Percentiles rank a stretch among this genome's conserved stretches.
Conservation (phyloP, 2,113 vertebrate genomes). For the Cryptomyrus ogoouensis region DNA sequence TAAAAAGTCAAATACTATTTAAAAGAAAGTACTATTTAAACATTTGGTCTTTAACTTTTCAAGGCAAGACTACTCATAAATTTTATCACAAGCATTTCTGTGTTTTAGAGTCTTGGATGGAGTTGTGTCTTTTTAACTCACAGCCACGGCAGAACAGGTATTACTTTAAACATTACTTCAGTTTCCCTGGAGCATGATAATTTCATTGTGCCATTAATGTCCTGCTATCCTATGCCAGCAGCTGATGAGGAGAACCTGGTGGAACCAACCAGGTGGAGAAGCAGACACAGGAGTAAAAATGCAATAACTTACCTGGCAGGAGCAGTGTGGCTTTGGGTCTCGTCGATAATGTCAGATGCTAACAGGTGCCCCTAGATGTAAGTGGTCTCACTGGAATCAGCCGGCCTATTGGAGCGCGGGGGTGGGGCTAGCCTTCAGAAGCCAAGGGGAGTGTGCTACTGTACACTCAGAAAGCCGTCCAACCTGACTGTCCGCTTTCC, state of each 20-base stretch:
- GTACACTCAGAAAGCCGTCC: not conserved
- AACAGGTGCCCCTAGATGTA: not conserved
- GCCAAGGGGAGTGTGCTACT: not conserved
- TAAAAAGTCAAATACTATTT: not conserved
- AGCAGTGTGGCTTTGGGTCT: not conserved
- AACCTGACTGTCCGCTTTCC: not conserved
- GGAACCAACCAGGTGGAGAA: not conserved
- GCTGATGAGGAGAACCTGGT: not conserved
- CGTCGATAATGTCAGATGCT: not conserved
- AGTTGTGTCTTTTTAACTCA: not conserved
- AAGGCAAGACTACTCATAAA: not conserved
- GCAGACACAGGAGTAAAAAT: not conserved
- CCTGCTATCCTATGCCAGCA: not conserved
- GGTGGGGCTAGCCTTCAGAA: not conserved
- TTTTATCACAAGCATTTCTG: not conserved
- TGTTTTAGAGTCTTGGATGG: not conserved
- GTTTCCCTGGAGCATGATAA: not conserved
- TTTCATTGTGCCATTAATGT: not conserved
- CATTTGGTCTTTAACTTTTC: not conserved
- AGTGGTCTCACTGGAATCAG: not conserved
- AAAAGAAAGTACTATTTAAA: not conserved
- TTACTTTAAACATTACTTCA: not conserved
- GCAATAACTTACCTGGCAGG: not conserved
- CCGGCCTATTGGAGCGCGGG: not conserved
- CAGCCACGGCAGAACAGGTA: not conserved